A percentile compares a stretch with the other conserved stretches of the same genome.
phyloP scores from a whole-genome alignment of 2,888 invertebrate species.

The Caenorhabditis japonica region DNA sequence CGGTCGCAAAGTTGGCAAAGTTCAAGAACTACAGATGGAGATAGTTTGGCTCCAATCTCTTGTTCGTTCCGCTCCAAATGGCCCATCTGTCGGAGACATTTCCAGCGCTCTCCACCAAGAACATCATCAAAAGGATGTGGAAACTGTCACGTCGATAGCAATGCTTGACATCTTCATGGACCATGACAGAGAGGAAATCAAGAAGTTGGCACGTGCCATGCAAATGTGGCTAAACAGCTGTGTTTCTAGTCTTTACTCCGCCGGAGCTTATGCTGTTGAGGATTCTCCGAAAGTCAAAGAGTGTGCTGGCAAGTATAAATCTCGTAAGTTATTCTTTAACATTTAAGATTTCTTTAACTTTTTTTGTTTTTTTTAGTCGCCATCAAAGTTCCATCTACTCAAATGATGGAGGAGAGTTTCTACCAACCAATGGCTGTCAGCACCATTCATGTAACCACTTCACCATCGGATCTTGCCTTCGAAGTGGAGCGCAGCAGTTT shows the following conservation, averaged over 20 bases:
- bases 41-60: constrained; percentile 18
- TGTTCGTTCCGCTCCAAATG: constrained; percentile 17
- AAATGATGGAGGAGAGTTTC: constrained; percentile 41
- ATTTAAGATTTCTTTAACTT: background rate
- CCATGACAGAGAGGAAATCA: constrained; percentile 39
- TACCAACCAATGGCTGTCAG: constrained; percentile 34
- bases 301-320: constrained; percentile 15
- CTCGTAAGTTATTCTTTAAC: constrained; percentile 4
- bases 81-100: constrained; percentile 10
- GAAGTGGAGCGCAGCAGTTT: constrained; percentile 21
- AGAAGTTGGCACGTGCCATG: constrained; percentile 22
- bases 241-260: background rate
- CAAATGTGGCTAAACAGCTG: constrained; percentile 25
- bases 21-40: constrained; percentile 20
- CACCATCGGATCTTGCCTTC: constrained; percentile 3
- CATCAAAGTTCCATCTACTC: constrained; percentile 6
- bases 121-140: constrained; percentile 18
- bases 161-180: constrained; percentile 30
- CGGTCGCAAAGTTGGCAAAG: constrained; percentile 18
- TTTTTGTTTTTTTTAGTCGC: background rate
- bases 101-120: constrained; percentile 6
- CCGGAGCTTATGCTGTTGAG: constrained; percentile 9
- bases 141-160: constrained; percentile 27
- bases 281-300: constrained; percentile 23
- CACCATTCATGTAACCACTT: constrained; percentile 2